Percentiles rank a stretch among this genome's conserved stretches.
These are phyloP conservation scores for Lamellibrachia luymesi DNA, from an alignment of 1,140 invertebrate genomes.

Conservation along the genomic window DNA sequence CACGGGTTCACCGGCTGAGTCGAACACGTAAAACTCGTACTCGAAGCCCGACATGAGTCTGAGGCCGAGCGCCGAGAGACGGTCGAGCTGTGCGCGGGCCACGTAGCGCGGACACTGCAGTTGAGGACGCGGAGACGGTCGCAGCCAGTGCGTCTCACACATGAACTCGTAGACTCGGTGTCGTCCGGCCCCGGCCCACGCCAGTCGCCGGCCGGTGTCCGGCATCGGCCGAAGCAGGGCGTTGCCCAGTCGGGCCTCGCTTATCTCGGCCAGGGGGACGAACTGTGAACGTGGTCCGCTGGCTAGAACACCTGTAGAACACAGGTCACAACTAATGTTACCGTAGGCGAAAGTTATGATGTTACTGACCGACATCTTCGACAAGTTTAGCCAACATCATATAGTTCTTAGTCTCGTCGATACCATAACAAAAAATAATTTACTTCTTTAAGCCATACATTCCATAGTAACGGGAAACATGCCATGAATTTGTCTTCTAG, in stretches of 20 bases:
- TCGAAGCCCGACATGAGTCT: constrained; percentile 25
- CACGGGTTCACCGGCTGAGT: constrained; percentile 18
- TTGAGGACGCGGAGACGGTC: not conserved
- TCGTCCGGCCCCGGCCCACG: constrained; percentile 16
- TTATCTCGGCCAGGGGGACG: not conserved
- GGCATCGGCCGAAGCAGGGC: not conserved
- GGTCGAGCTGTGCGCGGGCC: constrained; percentile 24
- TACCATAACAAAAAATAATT: too few relatives aligned
- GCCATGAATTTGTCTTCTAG: too few relatives aligned
- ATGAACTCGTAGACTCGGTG: constrained; percentile 19
- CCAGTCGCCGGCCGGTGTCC: not conserved
- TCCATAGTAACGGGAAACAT: too few relatives aligned
- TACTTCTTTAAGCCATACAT: too few relatives aligned
- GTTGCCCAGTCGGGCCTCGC: not conserved
- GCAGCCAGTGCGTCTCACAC: constrained; percentile 21
- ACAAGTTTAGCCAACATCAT: too few relatives aligned
- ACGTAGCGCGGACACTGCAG: constrained; percentile 24
- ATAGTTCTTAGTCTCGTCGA: too few relatives aligned
- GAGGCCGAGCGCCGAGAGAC: constrained; percentile 18
- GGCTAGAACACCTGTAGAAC: not conserved
- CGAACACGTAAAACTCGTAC: constrained; percentile 21
- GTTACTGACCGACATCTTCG: too few relatives aligned
- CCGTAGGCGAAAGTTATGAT: too few relatives aligned
- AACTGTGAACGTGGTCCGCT: not conserved
- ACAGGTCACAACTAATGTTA: too few relatives aligned